Conservation (phyloP, 1,140 invertebrate genomes). For the Hormaphis cornu region DNA sequence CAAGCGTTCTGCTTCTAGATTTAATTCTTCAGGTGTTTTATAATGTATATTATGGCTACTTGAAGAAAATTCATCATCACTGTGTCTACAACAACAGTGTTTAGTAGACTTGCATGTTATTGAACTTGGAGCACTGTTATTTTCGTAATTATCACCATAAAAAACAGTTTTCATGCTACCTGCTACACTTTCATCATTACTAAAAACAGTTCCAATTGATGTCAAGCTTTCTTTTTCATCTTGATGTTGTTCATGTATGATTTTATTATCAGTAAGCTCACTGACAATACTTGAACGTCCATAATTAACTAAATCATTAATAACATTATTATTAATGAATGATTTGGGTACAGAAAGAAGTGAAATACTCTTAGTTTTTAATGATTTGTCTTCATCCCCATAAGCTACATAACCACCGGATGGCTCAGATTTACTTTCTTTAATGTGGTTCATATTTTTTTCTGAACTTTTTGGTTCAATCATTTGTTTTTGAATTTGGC, state of each 20-base stretch:
- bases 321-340: background rate
- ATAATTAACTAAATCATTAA: background rate
- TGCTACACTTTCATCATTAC: constrained; percentile 8
- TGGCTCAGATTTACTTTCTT: constrained; percentile 22
- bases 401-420: background rate
- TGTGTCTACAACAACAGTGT: constrained; percentile 22
- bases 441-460: background rate
- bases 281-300: background rate
- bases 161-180: background rate
- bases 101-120: background rate
- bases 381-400: background rate
- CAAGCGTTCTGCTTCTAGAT: background rate
- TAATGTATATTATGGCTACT: background rate
- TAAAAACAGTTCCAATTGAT: background rate
- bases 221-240: background rate
- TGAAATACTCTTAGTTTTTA: constrained; percentile 8
- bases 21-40: constrained; percentile 17
- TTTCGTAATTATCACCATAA: background rate
- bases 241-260: background rate
- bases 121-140: background rate
- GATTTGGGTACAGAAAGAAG: background rate
- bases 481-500: constrained; percentile 19
- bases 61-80: constrained; percentile 18
- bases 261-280: background rate
- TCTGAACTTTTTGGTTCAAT: background rate